A percentile compares a stretch with the other conserved stretches of the same genome.
phyloP scores from a whole-genome alignment of 2,113 vertebrate species.

The Cichladusa arquata region DNA sequence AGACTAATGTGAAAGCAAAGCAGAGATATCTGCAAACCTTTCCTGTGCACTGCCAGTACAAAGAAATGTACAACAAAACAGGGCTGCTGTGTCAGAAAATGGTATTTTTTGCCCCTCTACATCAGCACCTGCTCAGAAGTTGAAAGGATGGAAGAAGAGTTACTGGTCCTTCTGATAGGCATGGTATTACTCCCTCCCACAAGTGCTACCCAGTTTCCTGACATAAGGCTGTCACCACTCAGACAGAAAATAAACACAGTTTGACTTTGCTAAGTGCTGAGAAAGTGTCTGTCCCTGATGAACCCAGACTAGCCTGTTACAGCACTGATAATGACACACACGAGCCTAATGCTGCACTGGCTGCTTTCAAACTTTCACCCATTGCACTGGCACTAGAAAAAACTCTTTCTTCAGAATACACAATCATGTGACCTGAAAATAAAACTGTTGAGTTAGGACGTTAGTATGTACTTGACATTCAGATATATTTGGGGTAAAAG shows the following conservation, averaged over 20 bases:
- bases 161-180: background rate
- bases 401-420: background rate
- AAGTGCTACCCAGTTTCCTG: background rate
- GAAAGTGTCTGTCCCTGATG: background rate
- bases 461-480: background rate
- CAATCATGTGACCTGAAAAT: background rate
- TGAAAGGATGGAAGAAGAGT: background rate
- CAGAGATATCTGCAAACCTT: background rate
- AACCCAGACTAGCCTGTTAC: background rate
- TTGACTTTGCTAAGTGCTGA: background rate
- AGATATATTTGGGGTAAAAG: background rate
- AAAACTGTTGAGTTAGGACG: background rate
- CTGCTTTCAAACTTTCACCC: background rate
- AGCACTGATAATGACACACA: background rate
- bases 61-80: background rate
- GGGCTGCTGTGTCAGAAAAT: background rate
- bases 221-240: background rate
- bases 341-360: background rate
- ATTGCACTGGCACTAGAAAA: background rate
- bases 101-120: fast-evolving
- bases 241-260: background rate
- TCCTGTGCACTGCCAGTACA: background rate
- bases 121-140: background rate
- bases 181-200: background rate
- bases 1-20: background rate